These are phyloP conservation scores for Machimus rusticus DNA, from an alignment of 2,888 invertebrate species.

Conservation along the genomic window DNA sequence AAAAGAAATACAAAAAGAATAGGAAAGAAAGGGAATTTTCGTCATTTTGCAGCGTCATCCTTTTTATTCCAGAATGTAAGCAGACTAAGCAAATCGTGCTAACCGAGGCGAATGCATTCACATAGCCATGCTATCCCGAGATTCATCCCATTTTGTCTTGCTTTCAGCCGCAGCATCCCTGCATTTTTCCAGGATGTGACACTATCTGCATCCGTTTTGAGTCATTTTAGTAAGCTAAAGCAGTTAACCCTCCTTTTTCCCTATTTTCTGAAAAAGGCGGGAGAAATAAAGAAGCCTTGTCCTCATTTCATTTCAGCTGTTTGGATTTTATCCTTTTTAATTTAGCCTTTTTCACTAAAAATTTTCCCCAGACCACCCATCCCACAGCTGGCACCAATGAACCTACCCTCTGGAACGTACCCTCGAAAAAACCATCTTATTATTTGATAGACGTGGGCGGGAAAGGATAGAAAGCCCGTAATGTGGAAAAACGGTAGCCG, in stretches of 20 bases:
- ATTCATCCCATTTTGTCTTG: neutral
- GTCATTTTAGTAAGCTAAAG: neutral
- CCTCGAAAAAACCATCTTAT: neutral
- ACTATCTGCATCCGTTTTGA: constrained; percentile 24
- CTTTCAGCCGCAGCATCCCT: neutral
- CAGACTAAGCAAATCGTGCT: neutral
- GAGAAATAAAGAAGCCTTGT: neutral
- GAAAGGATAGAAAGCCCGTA: neutral
- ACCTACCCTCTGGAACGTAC: neutral
- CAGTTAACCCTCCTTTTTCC: neutral
- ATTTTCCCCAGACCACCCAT: neutral
- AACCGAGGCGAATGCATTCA: neutral
- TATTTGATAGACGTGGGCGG: neutral
- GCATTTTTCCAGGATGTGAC: neutral
- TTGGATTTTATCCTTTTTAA: neutral
- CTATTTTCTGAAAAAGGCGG: neutral
- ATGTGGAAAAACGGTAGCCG: constrained; percentile 14
- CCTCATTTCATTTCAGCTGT: neutral
- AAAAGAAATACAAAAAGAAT: neutral
- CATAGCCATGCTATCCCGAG: neutral
- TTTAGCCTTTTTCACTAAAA: constrained; percentile 6
- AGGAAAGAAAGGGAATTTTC: neutral
- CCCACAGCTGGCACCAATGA: neutral
- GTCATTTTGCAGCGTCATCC: neutral
- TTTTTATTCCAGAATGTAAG: neutral